These are phyloP conservation scores for Sebastiscus tertius DNA, from an alignment of 2,797 vertebrate genomes.

Conservation along the genomic window DNA sequence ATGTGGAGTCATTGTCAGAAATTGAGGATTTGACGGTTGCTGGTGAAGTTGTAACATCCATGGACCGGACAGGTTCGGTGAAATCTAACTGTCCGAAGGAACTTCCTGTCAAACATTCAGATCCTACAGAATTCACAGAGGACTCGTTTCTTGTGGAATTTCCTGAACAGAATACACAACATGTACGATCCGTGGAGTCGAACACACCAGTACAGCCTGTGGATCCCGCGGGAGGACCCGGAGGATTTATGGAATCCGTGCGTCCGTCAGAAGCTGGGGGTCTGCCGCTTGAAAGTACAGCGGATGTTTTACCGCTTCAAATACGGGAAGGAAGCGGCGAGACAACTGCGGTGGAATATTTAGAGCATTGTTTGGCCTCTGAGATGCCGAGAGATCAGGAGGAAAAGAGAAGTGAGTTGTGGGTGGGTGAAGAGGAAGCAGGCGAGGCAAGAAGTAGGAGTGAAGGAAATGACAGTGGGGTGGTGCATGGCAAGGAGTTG, in stretches of 20 bases:
- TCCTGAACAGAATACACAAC: constrained; percentile 23
- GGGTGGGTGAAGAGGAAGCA: constrained; percentile 36
- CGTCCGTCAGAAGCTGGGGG: background rate
- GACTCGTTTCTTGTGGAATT: constrained; percentile 18
- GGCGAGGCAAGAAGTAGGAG: background rate
- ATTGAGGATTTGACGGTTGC: background rate
- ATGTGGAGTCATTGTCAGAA: background rate
- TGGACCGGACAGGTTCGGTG: background rate
- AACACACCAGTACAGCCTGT: background rate
- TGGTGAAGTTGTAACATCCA: background rate
- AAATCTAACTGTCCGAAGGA: constrained; percentile 5
- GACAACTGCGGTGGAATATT: constrained; percentile 12
- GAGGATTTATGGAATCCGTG: background rate
- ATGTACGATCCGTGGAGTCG: background rate
- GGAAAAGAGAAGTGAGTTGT: constrained; percentile 21
- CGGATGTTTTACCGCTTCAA: constrained; percentile 36
- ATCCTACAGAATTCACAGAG: background rate
- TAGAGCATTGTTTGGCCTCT: constrained; percentile 45
- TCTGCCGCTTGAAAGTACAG: constrained; percentile 10
- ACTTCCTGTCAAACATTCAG: constrained; percentile 16
- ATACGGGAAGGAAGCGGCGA: constrained; percentile 52
- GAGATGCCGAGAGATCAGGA: constrained; percentile 34
- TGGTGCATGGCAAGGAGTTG: background rate
- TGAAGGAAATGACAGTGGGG: background rate
- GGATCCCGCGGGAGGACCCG: background rate